Conservation (phyloP, 1,140 invertebrate species). For the Listronotus bonariensis region DNA sequence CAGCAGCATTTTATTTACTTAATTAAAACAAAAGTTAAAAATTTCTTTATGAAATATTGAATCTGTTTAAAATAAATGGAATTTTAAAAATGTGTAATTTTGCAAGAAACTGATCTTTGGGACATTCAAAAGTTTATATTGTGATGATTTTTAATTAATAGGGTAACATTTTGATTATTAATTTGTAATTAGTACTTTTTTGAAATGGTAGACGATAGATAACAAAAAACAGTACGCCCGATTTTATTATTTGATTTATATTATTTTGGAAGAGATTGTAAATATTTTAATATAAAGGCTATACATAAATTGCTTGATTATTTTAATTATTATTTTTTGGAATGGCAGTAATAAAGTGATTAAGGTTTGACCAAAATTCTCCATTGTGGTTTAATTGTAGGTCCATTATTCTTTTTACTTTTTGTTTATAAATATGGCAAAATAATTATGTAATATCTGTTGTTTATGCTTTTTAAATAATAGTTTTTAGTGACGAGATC, state of each 20-base stretch:
- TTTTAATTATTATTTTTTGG: slow-evolving; percentile 8
- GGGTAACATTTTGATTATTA: slow-evolving; percentile 18
- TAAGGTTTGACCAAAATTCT: too few species aligned
- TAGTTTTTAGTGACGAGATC: too few species aligned
- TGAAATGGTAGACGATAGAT: background rate
- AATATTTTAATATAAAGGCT: slow-evolving; percentile 35
- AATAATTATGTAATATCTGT: too few species aligned
- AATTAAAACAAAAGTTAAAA: too few species aligned
- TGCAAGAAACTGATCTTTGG: background rate
- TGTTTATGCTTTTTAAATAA: too few species aligned
- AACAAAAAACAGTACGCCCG: background rate
- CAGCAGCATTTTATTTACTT: too few species aligned
- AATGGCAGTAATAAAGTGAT: too few species aligned
- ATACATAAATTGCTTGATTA: slow-evolving; percentile 18
- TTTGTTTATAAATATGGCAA: too few species aligned
- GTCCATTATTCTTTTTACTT: too few species aligned
- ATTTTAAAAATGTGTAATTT: background rate
- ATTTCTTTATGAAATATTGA: too few species aligned
- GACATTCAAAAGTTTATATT: slow-evolving; percentile 19
- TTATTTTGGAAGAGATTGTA: slow-evolving; percentile 31
- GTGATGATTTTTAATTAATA: slow-evolving; percentile 32
- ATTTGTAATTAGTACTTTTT: slow-evolving; percentile 7
- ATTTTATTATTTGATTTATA: slow-evolving; percentile 15
- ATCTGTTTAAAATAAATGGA: too few species aligned
- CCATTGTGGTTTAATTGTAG: too few species aligned